Evolutionary conservation across 2,888 invertebrate species (phyloP).

Genomic region (Disparrhopalites patrizii): DNA sequence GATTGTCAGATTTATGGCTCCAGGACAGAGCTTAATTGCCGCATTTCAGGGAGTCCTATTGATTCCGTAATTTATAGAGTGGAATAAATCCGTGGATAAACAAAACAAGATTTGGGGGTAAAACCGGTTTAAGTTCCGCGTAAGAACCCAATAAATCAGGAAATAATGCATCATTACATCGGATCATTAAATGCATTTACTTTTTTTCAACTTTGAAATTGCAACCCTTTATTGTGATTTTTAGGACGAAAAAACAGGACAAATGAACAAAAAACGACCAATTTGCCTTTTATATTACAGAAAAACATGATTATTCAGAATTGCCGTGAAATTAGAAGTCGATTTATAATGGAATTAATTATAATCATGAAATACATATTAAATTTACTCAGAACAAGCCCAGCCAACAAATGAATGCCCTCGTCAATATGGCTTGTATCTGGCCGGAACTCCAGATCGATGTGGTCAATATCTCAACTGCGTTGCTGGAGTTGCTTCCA

Average conservation of each 20-base stretch:
- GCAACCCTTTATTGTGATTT: too few species aligned
- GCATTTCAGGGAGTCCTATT: too few species aligned
- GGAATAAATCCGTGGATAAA: too few species aligned
- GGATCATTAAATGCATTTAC: too few species aligned
- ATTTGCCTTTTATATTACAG: neutral
- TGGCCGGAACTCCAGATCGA: conserved; percentile 59
- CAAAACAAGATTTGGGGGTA: too few species aligned
- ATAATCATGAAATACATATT: neutral
- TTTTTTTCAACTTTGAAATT: too few species aligned
- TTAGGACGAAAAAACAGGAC: neutral
- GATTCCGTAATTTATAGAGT: too few species aligned
- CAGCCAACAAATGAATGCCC: conserved; percentile 74
- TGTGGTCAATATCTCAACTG: conserved; percentile 73
- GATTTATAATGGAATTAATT: neutral
- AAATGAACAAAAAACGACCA: neutral
- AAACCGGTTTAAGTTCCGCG: too few species aligned
- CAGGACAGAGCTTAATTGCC: too few species aligned
- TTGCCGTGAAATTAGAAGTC: neutral
- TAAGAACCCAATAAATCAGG: too few species aligned
- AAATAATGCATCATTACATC: too few species aligned
- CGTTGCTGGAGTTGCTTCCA: conserved; percentile 68
- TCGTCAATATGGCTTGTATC: conserved; percentile 77
- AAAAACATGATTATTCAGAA: neutral
- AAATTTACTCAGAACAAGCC: conserved; percentile 59
- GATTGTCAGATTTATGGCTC: too few species aligned